phyloP scores from a whole-genome alignment of 37 sponge, comb jelly and placozoan genomes.

The Chondrosia reniformis region DNA sequence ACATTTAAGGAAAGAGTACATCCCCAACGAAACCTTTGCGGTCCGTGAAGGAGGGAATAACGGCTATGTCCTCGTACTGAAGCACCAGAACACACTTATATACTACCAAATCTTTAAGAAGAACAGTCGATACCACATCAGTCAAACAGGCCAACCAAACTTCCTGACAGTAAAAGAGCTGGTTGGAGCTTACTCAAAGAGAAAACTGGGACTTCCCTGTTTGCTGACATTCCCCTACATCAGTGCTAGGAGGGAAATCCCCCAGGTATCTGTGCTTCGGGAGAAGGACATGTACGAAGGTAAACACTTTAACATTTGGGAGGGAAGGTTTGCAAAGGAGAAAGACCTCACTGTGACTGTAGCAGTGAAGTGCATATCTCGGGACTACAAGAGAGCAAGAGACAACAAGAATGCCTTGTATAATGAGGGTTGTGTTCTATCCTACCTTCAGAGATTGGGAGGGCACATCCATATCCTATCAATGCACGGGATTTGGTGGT shows the following conservation, averaged over 20 bases:
- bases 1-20: neutral
- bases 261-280: neutral
- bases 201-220: neutral
- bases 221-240: conserved; percentile 4
- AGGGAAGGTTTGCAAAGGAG: neutral
- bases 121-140: neutral
- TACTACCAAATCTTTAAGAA: neutral
- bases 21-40: neutral
- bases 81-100: neutral
- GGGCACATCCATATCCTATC: neutral
- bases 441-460: neutral
- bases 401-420: neutral
- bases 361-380: neutral
- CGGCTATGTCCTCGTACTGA: conserved; percentile 3
- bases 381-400: neutral
- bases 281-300: conserved; percentile 13
- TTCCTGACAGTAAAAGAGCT: conserved; percentile 11
- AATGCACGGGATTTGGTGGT: neutral
- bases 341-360: neutral
- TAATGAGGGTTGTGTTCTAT: neutral
- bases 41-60: neutral
- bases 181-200: neutral
- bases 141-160: neutral
- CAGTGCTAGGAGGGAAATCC: neutral
- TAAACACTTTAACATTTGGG: neutral